Evolutionary conservation across 2,113 vertebrate species (phyloP).

Genomic region (Otus sunia): DNA sequence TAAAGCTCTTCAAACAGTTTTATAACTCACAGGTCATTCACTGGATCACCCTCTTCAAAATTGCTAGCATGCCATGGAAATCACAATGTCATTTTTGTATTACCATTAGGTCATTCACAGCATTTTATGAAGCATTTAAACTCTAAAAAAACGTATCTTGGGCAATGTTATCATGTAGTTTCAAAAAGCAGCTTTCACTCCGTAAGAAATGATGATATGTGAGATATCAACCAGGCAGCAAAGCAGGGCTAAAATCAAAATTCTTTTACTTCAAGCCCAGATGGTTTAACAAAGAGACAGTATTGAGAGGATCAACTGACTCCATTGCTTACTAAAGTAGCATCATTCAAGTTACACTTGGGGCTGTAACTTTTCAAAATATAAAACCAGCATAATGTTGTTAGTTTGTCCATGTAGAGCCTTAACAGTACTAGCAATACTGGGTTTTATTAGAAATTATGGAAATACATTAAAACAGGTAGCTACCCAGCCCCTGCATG

Average conservation of each 20-base stretch:
- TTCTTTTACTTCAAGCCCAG: neutral
- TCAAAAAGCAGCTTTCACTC: neutral
- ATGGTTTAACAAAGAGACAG: neutral
- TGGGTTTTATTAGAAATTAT: neutral
- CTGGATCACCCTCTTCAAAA: neutral
- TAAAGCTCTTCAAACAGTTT: neutral
- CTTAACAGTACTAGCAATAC: neutral
- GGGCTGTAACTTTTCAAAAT: neutral
- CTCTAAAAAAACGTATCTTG: neutral
- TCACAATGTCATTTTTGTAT: conserved; percentile 10
- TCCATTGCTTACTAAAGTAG: neutral
- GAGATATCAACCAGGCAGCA: neutral
- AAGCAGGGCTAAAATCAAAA: neutral
- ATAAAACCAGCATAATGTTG: neutral
- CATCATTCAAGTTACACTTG: neutral
- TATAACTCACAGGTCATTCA: neutral
- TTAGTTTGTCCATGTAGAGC: neutral
- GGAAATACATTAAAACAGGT: neutral
- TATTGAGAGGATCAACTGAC: neutral
- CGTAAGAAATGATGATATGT: neutral
- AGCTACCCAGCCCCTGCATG: neutral
- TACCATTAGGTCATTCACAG: neutral
- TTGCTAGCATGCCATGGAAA: neutral
- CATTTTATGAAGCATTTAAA: neutral
- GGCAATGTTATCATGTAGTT: neutral